Evolutionary conservation across 2,113 vertebrate species (phyloP).

Genomic region (Toxostoma redivivum): DNA sequence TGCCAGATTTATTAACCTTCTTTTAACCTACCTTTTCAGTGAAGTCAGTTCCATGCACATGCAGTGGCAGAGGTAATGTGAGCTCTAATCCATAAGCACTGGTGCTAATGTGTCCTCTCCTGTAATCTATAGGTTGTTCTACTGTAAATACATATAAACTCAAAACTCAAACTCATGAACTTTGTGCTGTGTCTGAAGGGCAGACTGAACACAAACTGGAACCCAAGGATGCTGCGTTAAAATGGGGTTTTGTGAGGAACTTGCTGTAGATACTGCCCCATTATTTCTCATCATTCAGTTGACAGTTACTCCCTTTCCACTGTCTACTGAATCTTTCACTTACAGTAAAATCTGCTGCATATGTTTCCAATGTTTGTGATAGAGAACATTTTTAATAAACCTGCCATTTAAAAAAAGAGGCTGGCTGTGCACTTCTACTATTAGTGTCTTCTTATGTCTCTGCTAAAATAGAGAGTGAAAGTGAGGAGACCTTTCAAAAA

Average conservation of each 20-base stretch:
- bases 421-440: neutral
- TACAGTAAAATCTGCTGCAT: conserved; percentile 23
- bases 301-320: neutral
- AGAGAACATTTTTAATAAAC: conserved; percentile 66
- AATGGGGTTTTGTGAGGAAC: neutral
- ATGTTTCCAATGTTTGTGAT: conserved; percentile 49
- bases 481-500: neutral
- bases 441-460: neutral
- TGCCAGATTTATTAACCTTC: conserved; percentile 51
- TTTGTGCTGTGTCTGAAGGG: neutral
- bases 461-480: neutral
- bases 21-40: conserved; percentile 14
- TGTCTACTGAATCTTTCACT: neutral
- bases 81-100: conserved; percentile 10
- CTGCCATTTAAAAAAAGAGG: conserved; percentile 21
- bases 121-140: neutral
- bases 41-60: neutral
- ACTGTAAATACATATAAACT: conserved; percentile 20
- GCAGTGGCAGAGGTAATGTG: neutral
- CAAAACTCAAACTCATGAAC: neutral
- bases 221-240: neutral
- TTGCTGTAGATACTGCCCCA: neutral
- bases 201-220: neutral
- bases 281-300: neutral
- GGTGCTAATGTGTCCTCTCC: conserved; percentile 60